Evolutionary conservation across 2,113 vertebrate species (phyloP), one percentile per base, ranked within the genome.

Genomic region (Phoenicopterus ruber): DNA sequence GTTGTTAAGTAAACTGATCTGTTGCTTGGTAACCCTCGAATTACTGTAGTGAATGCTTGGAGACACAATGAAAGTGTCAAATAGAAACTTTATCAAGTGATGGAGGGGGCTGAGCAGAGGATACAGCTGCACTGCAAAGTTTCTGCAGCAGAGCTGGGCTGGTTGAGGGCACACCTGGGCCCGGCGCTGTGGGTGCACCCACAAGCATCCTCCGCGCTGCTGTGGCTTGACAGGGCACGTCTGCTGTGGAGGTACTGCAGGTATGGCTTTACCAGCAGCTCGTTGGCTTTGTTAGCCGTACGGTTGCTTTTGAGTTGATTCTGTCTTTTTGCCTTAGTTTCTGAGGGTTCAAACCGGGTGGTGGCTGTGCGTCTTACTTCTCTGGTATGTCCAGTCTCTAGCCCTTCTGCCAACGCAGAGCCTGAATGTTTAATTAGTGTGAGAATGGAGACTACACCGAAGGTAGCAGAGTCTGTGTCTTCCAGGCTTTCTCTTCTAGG

Each of bases 21-120:
- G 97, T 98, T 97, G 97, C 97, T 88, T 97, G 95, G 97, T 97
- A 96, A 97, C 97, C 61, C 78, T 25, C 2, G 9, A 94, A 94
- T 96, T 95, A 86, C 78, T 65, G 77, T 28, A 55, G 91, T 96
- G 85, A 82, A 82, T 34, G 82, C 92, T 79, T 79, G 80, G 83
- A 95, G 94, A 71, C 46, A 78, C 93, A 58, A 16, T 25, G 28
- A 32, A 77, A 88, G 78, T 82, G 89, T 95, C 82, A 82, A 1
- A 47, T 1, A 42, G 57, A 57, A 94, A 59, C 91, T 93, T 88
- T 38, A 46, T 36, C 69, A 28, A 7, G 81, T 67, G 87, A 25
- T 91, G 58, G 58, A 83, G 49, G 90, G 63, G 46, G 38, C 84
- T 77, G 93, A 93, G 86, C 77, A 28, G 61, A 15, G 83, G n/a